Evolutionary conservation across 2,113 vertebrate genomes (phyloP).

Genomic region (Aldabrachelys gigantea): DNA sequence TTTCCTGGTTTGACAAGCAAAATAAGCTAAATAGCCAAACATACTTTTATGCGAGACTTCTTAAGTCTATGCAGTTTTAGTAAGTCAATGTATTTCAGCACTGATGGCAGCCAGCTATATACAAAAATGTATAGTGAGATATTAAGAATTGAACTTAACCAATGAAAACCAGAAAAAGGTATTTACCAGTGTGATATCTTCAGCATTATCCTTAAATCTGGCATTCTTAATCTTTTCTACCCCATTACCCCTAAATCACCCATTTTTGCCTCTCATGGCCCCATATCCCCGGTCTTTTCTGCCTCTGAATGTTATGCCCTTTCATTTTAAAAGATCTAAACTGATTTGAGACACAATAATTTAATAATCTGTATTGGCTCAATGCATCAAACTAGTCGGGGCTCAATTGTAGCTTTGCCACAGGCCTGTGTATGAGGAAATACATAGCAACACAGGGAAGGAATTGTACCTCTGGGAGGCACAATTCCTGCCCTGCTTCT

Average conservation of each 20-base stretch:
- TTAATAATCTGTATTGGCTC: not conserved
- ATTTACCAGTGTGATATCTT: not conserved
- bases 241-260: not conserved
- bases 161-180: not conserved
- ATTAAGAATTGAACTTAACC: not conserved
- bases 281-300: not conserved
- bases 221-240: not conserved
- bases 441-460: not conserved
- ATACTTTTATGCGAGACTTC: fast-evolving
- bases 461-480: not conserved
- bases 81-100: not conserved
- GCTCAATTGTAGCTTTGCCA: not conserved
- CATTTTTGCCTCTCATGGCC: not conserved
- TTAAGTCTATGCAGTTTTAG: not conserved
- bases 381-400: not conserved
- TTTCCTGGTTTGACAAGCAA: not conserved
- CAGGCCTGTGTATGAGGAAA: not conserved
- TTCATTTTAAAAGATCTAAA: not conserved
- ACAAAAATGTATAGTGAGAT: not conserved
- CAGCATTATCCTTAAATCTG: not conserved
- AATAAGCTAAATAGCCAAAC: not conserved
- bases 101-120: not conserved
- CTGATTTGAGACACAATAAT: not conserved
- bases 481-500: not conserved
- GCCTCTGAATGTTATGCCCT: not conserved